phyloP scores from a whole-genome alignment of 2,113 vertebrate species.

The Pseudorhombus dupliciocellatus region DNA sequence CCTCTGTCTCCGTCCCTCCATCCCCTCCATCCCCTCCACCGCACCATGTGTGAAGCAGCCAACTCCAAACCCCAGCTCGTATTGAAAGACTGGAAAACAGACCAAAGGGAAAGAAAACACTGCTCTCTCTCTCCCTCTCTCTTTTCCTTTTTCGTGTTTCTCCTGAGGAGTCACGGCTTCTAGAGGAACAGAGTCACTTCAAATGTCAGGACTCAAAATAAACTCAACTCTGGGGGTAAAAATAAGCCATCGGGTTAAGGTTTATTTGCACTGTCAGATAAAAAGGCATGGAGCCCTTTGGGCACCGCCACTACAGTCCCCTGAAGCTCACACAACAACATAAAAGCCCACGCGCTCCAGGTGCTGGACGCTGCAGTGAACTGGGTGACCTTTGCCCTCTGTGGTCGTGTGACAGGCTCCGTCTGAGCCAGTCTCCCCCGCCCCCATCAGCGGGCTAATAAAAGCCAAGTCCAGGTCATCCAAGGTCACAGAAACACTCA shows the following conservation, averaged over 20 bases:
- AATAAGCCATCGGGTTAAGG: slow-evolving; percentile 68
- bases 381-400: slow-evolving; percentile 52
- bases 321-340: background rate
- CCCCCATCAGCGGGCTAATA: slow-evolving; percentile 43
- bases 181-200: slow-evolving; percentile 66
- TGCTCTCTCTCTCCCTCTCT: slow-evolving; percentile 49
- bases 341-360: background rate
- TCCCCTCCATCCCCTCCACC: slow-evolving; percentile 44
- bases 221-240: slow-evolving; percentile 69
- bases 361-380: background rate
- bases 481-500: slow-evolving; percentile 15
- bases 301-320: too few relatives aligned
- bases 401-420: slow-evolving; percentile 34
- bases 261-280: slow-evolving; percentile 17
- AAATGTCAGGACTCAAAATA: slow-evolving; percentile 81
- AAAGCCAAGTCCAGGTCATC: slow-evolving; percentile 25
- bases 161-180: slow-evolving; percentile 69
- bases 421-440: slow-evolving; percentile 31
- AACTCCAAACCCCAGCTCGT: slow-evolving; percentile 75
- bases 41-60: slow-evolving; percentile 70
- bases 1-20: slow-evolving; percentile 3
- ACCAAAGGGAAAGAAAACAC: slow-evolving; percentile 81
- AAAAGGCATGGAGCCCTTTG: slow-evolving; percentile 18
- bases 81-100: slow-evolving; percentile 82
- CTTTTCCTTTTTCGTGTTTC: slow-evolving; percentile 34